Base-by-base conservation (phyloP, 2,113 vertebrate genomes). In the Oophaga pumilio region DNA sequence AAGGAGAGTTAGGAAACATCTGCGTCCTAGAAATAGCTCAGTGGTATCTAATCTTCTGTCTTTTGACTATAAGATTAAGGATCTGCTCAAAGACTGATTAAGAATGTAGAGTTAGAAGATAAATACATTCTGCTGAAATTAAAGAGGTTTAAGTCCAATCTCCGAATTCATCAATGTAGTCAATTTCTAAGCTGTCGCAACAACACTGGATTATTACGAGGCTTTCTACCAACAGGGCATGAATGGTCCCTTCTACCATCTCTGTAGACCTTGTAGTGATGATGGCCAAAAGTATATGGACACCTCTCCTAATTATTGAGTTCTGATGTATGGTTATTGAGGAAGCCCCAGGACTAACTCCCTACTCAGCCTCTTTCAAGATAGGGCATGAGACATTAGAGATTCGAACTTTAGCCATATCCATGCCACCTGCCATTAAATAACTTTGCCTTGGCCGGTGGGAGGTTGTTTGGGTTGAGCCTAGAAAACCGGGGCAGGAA, bases 91-190 rank as follows among this genome's bases (percentile, higher is more conserved):
- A 93, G 96, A 96, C 90, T 96, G 95, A 97, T 97, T 97, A 97
- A 97, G 95, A 96, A 95, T 89, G 90, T 94, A 95, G 95, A 95
- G 95, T 96, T 95, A 95, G 93, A 94, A 96, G 96, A 97, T 97
- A 97, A 97, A 96, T 92, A 92, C 91, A 89, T 89, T 92, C 59
- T 92, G 96, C 94, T 93, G 94, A 97, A 97, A 97, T 97, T 96
- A 96, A 96, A 96, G 94, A 95, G 95, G 93, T 96, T 97, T 97
- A 94, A 95, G 89, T 92, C 91, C 95, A 97, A 96, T 97, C 96
- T 95, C 95, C 77, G 92, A 96, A 97, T 95, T 96, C 96, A 97
- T 97, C 96, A 96, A 94, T 94, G 90, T 89, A 92, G 91, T 92
- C 92, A 93, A 94, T 93, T 94, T 94, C 94, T 95, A 94, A 96